Evolutionary conservation across 2,113 vertebrate species (phyloP).

Genomic region (Okapia johnstoni): DNA sequence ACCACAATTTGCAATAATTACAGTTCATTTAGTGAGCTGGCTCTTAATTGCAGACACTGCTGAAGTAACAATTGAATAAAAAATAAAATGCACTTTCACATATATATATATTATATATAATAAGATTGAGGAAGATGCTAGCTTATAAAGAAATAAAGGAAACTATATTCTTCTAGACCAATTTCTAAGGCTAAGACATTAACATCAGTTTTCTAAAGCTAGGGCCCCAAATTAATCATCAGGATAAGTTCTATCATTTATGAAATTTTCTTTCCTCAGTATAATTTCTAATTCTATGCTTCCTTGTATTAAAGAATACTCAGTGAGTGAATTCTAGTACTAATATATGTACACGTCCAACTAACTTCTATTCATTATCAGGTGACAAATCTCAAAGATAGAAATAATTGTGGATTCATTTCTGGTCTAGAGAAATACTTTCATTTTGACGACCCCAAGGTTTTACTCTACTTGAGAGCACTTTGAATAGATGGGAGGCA

Average conservation of each 20-base stretch:
- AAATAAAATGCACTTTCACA: constrained; percentile 65
- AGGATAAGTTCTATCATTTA: neutral
- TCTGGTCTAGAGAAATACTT: neutral
- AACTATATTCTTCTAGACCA: constrained; percentile 37
- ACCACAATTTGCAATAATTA: constrained; percentile 83
- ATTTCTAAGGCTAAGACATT: constrained; percentile 60
- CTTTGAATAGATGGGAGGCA: neutral
- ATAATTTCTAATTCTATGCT: constrained; percentile 1
- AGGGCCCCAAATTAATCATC: neutral
- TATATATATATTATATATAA: neutral
- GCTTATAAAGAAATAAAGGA: constrained; percentile 51
- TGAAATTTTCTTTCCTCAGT: neutral
- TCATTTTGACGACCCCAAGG: neutral
- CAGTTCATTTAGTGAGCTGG: constrained; percentile 80
- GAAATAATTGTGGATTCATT: neutral
- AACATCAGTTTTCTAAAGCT: constrained; percentile 21
- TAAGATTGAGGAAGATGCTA: constrained; percentile 26
- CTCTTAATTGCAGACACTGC: constrained; percentile 82
- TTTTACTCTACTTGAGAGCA: neutral
- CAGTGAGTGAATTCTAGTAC: neutral
- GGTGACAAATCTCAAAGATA: neutral
- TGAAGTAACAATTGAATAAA: constrained; percentile 81
- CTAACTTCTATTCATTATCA: neutral
- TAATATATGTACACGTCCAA: constrained; percentile 7
- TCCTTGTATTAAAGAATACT: neutral